Conservation (phyloP, 2,888 invertebrate species). For the Sesia apiformis region DNA sequence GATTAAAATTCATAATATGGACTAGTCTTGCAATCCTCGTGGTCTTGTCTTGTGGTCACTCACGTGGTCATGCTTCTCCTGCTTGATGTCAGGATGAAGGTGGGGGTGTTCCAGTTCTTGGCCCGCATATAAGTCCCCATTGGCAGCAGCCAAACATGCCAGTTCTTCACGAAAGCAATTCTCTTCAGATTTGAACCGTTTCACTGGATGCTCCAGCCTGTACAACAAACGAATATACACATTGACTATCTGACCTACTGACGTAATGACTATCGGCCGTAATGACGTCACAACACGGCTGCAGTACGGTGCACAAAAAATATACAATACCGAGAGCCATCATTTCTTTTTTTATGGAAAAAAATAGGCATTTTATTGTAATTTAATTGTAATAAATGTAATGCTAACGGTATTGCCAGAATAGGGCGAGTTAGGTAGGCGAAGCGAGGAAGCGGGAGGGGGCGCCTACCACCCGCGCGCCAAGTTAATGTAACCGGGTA, state of each 20-base stretch:
- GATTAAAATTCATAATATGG: neutral
- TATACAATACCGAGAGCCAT: no score
- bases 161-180: slow-evolving; percentile 47
- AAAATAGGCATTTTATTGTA: no score
- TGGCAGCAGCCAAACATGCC: slow-evolving; percentile 32
- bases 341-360: no score
- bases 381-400: no score
- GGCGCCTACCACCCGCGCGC: no score
- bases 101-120: slow-evolving; percentile 54
- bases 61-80: slow-evolving; percentile 63
- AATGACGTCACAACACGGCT: no score
- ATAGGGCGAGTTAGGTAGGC: no score
- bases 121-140: slow-evolving; percentile 76
- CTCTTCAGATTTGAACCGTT: slow-evolving; percentile 83
- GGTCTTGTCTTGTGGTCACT: neutral
- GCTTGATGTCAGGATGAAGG: slow-evolving; percentile 64
- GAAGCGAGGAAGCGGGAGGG: no score
- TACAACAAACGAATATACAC: neutral
- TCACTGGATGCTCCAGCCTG: slow-evolving; percentile 93
- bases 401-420: no score
- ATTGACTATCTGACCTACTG: neutral
- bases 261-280: no score
- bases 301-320: no score
- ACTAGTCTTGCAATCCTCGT: neutral
- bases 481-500: no score